These are phyloP conservation scores for Hemiscyllium ocellatum DNA, from an alignment of 2,113 vertebrate species.

Conservation along the genomic window DNA sequence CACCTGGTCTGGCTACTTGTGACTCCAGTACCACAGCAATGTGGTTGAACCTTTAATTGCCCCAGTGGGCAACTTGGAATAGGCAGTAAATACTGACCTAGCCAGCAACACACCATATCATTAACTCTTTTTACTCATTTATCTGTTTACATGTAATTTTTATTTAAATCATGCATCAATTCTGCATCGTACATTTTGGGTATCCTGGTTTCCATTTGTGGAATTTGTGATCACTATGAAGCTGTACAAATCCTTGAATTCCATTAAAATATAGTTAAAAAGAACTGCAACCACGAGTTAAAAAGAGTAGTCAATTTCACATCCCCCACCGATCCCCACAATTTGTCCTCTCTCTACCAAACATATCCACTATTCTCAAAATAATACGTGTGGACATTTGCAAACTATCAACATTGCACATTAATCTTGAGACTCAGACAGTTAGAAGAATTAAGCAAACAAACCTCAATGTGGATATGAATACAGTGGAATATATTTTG, in stretches of 20 bases:
- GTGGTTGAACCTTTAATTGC: too few species aligned
- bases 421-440: neutral
- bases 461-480: neutral
- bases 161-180: too few species aligned
- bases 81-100: too few species aligned
- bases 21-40: too few species aligned
- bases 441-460: neutral
- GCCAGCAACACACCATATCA: too few species aligned
- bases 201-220: neutral
- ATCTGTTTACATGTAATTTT: too few species aligned
- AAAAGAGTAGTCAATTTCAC: neutral
- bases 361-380: neutral
- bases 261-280: neutral
- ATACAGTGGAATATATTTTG: neutral
- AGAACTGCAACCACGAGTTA: neutral
- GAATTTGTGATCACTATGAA: neutral
- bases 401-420: neutral
- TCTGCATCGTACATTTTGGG: neutral
- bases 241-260: neutral
- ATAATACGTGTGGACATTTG: neutral
- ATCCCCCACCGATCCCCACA: neutral
- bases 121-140: too few species aligned
- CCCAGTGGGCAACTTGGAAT: too few species aligned
- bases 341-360: neutral
- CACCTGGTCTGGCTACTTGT: too few species aligned